These are phyloP conservation scores for Boulengeromyrus knoepffleri DNA, from an alignment of 2,113 vertebrate genomes.

Conservation along the genomic window DNA sequence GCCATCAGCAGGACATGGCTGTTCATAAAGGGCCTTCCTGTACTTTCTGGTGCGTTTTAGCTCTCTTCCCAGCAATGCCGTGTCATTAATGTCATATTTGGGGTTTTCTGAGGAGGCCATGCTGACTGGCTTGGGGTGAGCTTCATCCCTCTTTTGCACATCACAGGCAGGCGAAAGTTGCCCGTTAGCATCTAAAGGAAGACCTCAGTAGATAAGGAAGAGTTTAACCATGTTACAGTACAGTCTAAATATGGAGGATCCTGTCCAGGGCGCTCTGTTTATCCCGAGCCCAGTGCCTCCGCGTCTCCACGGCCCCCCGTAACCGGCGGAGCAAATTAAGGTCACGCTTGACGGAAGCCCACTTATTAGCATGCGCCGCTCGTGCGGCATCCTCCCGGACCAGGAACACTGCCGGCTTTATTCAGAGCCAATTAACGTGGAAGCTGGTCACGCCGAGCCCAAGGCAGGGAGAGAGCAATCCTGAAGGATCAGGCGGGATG, in stretches of 20 bases:
- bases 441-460: background rate
- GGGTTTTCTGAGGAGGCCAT: background rate
- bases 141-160: background rate
- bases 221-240: background rate
- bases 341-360: background rate
- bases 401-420: constrained; percentile 22
- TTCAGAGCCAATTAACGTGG: constrained; percentile 34
- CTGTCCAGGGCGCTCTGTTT: background rate
- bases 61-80: background rate
- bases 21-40: background rate
- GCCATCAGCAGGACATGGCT: background rate
- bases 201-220: background rate
- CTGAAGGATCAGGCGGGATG: constrained; percentile 18
- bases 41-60: background rate
- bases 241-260: background rate
- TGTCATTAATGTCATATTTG: background rate
- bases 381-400: background rate
- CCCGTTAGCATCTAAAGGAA: background rate
- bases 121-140: background rate
- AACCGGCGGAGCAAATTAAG: background rate
- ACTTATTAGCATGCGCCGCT: constrained; percentile 12
- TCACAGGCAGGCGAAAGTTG: background rate
- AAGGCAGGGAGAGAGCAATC: background rate
- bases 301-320: background rate
- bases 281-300: background rate